A percentile compares a stretch with the other conserved stretches of the same genome.
These are phyloP conservation scores for Helicoverpa assulta DNA, from an alignment of 2,888 invertebrate species.

Conservation along the genomic window DNA sequence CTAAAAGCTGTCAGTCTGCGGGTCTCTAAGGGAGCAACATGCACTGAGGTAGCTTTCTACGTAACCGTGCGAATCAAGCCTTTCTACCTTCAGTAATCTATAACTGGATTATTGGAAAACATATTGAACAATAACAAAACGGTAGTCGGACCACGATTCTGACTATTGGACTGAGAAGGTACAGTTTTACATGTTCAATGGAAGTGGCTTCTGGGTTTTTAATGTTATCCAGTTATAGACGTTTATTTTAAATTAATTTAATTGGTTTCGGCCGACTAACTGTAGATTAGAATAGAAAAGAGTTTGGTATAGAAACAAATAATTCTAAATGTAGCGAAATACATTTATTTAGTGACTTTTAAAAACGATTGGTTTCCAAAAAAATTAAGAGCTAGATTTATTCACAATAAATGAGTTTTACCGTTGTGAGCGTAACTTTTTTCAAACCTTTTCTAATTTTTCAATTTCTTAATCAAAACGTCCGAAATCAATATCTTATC, in stretches of 20 bases:
- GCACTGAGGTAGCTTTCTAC: slow-evolving; percentile 72
- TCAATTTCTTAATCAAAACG: background rate
- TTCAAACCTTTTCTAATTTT: background rate
- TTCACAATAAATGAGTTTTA: too few species aligned
- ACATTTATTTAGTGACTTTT: too few species aligned
- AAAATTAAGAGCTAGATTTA: too few species aligned
- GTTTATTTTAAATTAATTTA: too few species aligned
- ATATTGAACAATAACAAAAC: slow-evolving; percentile 89
- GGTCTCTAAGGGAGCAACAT: slow-evolving; percentile 66
- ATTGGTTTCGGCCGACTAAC: too few species aligned
- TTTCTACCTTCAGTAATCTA: slow-evolving; percentile 79
- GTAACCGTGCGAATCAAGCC: slow-evolving; percentile 80
- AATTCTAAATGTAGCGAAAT: too few species aligned
- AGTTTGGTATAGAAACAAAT: too few species aligned
- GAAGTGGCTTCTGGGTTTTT: slow-evolving; percentile 60
- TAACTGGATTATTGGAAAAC: slow-evolving; percentile 88
- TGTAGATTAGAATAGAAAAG: too few species aligned
- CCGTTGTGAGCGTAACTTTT: too few species aligned
- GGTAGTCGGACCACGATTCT: slow-evolving; percentile 84
- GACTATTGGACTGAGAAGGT: slow-evolving; percentile 69
- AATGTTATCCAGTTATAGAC: too few species aligned
- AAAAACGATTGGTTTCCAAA: too few species aligned
- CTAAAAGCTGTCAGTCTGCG: too few species aligned
- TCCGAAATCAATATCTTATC: slow-evolving; percentile 46
- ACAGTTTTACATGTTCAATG: slow-evolving; percentile 55